phyloP scores from a whole-genome alignment of 2,113 vertebrate species.

The Catharus fuscescens region DNA sequence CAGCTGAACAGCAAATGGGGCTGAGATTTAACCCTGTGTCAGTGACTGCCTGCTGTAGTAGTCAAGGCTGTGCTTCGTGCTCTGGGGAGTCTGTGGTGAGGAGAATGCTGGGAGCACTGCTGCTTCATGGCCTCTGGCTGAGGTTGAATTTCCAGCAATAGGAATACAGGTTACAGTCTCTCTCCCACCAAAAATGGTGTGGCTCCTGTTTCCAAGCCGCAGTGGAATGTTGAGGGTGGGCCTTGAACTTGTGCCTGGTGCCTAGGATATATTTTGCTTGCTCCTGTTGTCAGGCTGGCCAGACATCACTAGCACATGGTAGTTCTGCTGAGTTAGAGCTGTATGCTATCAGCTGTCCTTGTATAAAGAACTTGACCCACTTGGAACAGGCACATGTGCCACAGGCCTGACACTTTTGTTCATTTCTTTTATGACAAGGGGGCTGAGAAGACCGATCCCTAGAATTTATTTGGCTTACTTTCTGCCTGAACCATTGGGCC shows the following conservation, averaged over 20 bases:
- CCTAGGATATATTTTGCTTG: neutral
- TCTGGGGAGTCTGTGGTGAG: rapidly evolving
- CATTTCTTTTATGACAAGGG: rapidly evolving
- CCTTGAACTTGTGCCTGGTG: neutral
- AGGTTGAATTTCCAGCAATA: neutral
- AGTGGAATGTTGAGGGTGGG: neutral
- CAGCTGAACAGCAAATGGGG: rapidly evolving
- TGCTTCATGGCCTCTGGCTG: neutral
- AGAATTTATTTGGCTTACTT: neutral
- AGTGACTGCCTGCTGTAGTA: no score
- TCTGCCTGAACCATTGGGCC: neutral
- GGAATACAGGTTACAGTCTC: neutral
- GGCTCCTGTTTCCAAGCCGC: neutral
- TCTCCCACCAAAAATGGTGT: neutral
- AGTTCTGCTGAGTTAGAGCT: neutral
- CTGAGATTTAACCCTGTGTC: rapidly evolving
- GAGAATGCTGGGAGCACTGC: rapidly evolving
- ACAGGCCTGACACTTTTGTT: neutral
- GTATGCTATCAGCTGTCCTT: neutral
- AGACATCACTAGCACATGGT: rapidly evolving
- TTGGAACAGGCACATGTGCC: rapidly evolving
- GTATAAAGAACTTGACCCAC: neutral
- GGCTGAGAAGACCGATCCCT: neutral
- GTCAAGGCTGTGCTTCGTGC: no score
- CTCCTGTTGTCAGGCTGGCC: rapidly evolving